Percentiles rank a stretch among this genome's conserved stretches.
Evolutionary conservation across 2,797 vertebrate species (phyloP).

Genomic region (Anableps anableps): DNA sequence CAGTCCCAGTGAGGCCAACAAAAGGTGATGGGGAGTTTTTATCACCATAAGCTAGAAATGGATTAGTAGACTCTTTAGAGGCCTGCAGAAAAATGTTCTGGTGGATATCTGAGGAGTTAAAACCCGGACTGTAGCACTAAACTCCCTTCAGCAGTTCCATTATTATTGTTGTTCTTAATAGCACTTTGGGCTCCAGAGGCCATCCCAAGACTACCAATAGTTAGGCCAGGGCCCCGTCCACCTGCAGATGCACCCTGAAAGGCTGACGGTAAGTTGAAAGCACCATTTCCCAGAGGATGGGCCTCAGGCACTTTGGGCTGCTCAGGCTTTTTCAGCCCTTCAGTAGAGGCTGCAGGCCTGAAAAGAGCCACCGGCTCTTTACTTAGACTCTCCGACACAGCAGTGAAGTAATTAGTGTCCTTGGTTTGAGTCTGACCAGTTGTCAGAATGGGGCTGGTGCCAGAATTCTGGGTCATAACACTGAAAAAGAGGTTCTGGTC

Average conservation of each 20-base stretch:
- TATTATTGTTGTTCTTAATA: slow-evolving; percentile 68
- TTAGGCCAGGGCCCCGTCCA: slow-evolving; percentile 58
- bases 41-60: slow-evolving; percentile 92
- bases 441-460: slow-evolving; percentile 78
- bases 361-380: slow-evolving; percentile 90
- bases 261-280: slow-evolving; percentile 86
- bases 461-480: slow-evolving; percentile 93
- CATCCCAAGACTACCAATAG: slow-evolving; percentile 47
- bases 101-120: slow-evolving; percentile 87
- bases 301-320: slow-evolving; percentile 83
- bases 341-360: slow-evolving; percentile 78
- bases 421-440: slow-evolving; percentile 84
- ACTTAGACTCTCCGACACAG: slow-evolving; percentile 89
- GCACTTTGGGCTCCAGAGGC: slow-evolving; percentile 58
- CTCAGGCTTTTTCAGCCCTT: slow-evolving; percentile 82
- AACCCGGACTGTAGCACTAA: slow-evolving; percentile 79
- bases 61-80: slow-evolving; percentile 93
- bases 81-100: slow-evolving; percentile 96
- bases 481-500: slow-evolving; percentile 98
- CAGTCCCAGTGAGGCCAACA: slow-evolving; percentile 72
- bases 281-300: slow-evolving; percentile 86
- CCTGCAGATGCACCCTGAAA: slow-evolving; percentile 81
- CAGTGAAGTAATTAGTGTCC: slow-evolving; percentile 91
- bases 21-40: slow-evolving; percentile 88
- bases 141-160: slow-evolving; percentile 60